Base-by-base conservation (phyloP, 2,113 vertebrate species). In the Nothocercus nigrocapillus region DNA sequence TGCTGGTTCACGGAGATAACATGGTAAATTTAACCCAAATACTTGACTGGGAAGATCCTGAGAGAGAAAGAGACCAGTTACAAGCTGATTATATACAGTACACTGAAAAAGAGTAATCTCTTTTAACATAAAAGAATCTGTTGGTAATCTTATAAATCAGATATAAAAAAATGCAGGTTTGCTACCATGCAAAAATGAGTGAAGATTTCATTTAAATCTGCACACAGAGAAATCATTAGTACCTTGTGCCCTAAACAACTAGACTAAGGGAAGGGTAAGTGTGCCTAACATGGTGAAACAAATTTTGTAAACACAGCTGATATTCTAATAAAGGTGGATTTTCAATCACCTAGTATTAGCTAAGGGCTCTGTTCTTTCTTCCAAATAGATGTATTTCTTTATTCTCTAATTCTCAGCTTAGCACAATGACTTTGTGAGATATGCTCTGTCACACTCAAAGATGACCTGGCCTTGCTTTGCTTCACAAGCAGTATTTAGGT, bases 101-200 rank as follows among this genome's bases (percentile, higher is more conserved):
- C 96, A 96, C 94, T 96, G 94, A 96, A 95, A 97, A 97, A 97
- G 96, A 80, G 95, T 97, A 81, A 96, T 97, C 96, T 98, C 98
- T 98, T 98, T 98, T 98, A 98, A 98, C 98, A 97, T 98, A 98
- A 98, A 98, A 98, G 97, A 98, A 96, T 95, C 94, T 98, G 97
- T 97, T 97, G 93, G 83, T 97, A 95, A 97, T 97, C 96, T 97
- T 97, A 98, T 96, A 97, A 97, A 96, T 98, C 97, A 96, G 94
- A 96, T 97, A 97, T 96, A 85, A 96, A 97, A 97, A 97, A 97
- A 95, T 64, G 95, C 88, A 97, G 95, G 96, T 96, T 97, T 97
- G 92, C 96, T 97, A 97, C 96, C 97, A 96, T 98, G 98, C 97
- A 96, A 95, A 97, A 96, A 93, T 40, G 79, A 95, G 92, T 91